Percentiles rank a stretch among this genome's conserved stretches.
Evolutionary conservation across 2,888 invertebrate species (phyloP).

Genomic region (Rutpela maculata): DNA sequence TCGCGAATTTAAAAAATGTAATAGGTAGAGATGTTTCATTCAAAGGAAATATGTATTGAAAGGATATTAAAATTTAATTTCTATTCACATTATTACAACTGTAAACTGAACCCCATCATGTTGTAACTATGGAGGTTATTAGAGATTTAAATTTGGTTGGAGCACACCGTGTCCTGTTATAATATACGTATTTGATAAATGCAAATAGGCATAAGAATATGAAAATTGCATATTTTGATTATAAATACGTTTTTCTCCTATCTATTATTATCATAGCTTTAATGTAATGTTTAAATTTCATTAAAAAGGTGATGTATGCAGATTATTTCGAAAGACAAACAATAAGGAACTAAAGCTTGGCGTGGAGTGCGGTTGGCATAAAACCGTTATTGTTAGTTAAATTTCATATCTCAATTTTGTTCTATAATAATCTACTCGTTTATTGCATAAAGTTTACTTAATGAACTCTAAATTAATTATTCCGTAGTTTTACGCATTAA

Average conservation of each 20-base stretch:
- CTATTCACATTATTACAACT: too few relatives aligned
- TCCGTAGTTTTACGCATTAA: not conserved
- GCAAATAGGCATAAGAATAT: too few relatives aligned
- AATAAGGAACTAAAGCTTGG: not conserved
- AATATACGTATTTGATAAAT: too few relatives aligned
- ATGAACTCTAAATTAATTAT: not conserved
- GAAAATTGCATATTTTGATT: not conserved
- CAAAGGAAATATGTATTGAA: too few relatives aligned
- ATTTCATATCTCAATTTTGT: not conserved
- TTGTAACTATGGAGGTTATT: too few relatives aligned
- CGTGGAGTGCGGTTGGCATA: not conserved
- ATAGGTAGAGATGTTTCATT: too few relatives aligned
- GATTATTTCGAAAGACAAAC: constrained; percentile 4
- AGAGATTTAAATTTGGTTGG: too few relatives aligned
- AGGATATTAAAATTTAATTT: too few relatives aligned
- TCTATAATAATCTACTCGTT: not conserved
- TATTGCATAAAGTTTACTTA: not conserved
- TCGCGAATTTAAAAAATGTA: too few relatives aligned
- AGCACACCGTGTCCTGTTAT: too few relatives aligned
- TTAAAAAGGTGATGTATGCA: not conserved
- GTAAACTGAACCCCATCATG: too few relatives aligned
- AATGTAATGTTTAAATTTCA: not conserved
- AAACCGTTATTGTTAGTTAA: not conserved
- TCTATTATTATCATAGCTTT: not conserved
- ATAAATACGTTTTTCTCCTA: not conserved